Evolutionary conservation across 2,888 invertebrate genomes (phyloP).

Genomic region (Diloba caeruleocephala): DNA sequence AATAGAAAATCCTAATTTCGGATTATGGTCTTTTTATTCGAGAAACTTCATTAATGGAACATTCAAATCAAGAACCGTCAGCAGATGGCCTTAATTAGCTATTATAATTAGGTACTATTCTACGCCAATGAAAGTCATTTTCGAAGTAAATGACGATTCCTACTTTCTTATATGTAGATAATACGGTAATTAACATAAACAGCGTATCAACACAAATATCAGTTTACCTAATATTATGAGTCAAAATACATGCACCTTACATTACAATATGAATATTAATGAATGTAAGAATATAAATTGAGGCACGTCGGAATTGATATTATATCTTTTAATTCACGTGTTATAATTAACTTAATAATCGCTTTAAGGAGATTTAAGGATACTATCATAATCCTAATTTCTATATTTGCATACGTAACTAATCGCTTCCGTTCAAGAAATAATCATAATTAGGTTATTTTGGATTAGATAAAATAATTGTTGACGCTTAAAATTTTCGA

Average conservation of each 20-base stretch:
- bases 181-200: conserved; percentile 3
- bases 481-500: neutral
- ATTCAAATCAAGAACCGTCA: too few relatives aligned
- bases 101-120: too few relatives aligned
- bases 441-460: neutral
- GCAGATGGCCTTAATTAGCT: too few relatives aligned
- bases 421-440: neutral
- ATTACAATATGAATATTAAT: neutral
- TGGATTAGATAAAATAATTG: neutral
- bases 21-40: too few relatives aligned
- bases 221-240: too few relatives aligned
- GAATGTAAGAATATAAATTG: neutral
- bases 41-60: too few relatives aligned
- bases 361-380: conserved; percentile 8
- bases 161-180: neutral
- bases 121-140: too few relatives aligned
- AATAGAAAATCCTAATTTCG: too few relatives aligned
- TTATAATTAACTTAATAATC: neutral
- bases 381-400: conserved; percentile 21
- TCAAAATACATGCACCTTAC: too few relatives aligned
- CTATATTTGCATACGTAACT: neutral
- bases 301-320: too few relatives aligned
- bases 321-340: neutral
- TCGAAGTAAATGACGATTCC: too few relatives aligned
- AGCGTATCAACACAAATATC: too few relatives aligned